These are phyloP conservation scores for Axea sp. DNA, from an alignment of 2,888 invertebrate genomes.

Conservation along the genomic window DNA sequence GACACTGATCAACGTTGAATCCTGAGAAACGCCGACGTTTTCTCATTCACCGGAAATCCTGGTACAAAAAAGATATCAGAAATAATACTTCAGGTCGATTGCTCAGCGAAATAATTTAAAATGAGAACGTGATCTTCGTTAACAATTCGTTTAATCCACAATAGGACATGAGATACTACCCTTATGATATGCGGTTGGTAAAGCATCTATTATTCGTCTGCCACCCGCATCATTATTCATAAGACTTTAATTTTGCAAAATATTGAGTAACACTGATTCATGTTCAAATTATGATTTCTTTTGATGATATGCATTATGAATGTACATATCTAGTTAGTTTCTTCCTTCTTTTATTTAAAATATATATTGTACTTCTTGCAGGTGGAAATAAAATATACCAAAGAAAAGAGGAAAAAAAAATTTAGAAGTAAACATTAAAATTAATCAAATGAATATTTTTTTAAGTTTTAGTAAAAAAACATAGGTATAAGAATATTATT, in stretches of 20 bases:
- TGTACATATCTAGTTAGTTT: not conserved
- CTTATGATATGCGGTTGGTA: slow-evolving; percentile 39
- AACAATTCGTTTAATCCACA: slow-evolving; percentile 42
- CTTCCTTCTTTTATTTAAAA: no score
- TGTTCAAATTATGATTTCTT: slow-evolving; percentile 29
- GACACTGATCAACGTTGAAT: slow-evolving; percentile 2
- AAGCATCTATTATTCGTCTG: slow-evolving; percentile 13
- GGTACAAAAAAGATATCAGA: slow-evolving; percentile 8
- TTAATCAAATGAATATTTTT: no score
- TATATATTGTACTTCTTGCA: no score
- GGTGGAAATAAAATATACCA: no score
- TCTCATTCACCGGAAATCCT: slow-evolving; percentile 41
- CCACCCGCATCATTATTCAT: slow-evolving; percentile 34
- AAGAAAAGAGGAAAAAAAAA: no score
- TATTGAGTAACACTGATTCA: slow-evolving; percentile 40
- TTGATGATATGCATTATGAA: slow-evolving; percentile 1
- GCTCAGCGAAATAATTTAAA: slow-evolving; percentile 15
- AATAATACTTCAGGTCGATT: slow-evolving; percentile 27
- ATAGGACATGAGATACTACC: slow-evolving; percentile 56
- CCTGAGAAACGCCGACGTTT: slow-evolving; percentile 28
- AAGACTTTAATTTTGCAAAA: slow-evolving; percentile 28
- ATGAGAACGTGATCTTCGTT: slow-evolving; percentile 13
- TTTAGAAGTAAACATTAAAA: no score
- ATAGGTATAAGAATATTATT: no score
- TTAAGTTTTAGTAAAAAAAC: no score